Base-by-base conservation (phyloP, 2,113 vertebrate species). In the Oryzias javanicus region DNA sequence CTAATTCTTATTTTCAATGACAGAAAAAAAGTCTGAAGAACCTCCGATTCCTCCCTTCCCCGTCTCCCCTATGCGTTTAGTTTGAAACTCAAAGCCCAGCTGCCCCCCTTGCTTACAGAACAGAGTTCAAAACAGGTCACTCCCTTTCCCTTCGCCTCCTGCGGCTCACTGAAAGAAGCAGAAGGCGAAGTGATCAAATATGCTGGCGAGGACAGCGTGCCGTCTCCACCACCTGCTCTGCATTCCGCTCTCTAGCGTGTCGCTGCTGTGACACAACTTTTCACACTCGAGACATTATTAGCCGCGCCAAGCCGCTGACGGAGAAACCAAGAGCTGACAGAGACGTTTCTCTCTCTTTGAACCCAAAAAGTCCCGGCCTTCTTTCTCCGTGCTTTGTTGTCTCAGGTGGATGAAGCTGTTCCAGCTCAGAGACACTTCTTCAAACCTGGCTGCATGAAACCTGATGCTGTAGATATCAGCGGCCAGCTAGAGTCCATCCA, bases 31-130 rank as follows among this genome's bases (percentile, higher is more conserved):
- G 35, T 35, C 29, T 35, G 10, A 35, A 35, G 35, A 35, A 35
- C 35, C 35, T 35, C 10, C 10, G 2, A 3, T 60, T 17, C 40
- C 46, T 35, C 24, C n/a, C 27, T 15, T 3, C 27, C 40, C 10
- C 41, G 35, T 8, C 35, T 12, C 40, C 45, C 4, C 42, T n/a
- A 3, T 48, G 56, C 2, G 64, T 77, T 76, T 74, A 81, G 84
- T 83, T 87, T 83, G 82, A 83, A 85, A 89, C 82, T 82, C 82
- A 84, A 81, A 51, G 60, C 83, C 68, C 57, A 55, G 60, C 81
- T 14, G 25, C 59, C 74, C 61, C 53, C 71, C 73, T 67, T 72
- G 78, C 74, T 75, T 64, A 78, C 75, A 72, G 81, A 61, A 47
- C 59, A 15, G 70, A 53, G 76, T 84, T 84, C 78, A 80, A 86